Conservation (phyloP, 2,888 invertebrate genomes). For the Phengaris arion region DNA sequence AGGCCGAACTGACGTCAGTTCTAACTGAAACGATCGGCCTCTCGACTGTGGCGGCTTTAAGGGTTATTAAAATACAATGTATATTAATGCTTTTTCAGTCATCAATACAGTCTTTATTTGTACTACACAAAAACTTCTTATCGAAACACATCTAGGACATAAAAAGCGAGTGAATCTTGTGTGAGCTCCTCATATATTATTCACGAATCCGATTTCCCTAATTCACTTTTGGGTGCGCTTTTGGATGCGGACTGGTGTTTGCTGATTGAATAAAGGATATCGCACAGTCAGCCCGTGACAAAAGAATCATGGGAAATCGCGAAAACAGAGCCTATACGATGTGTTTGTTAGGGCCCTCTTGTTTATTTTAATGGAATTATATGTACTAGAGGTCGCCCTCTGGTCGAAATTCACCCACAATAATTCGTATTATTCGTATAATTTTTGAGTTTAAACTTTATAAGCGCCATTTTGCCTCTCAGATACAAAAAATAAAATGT, state of each 20-base stretch:
- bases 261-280: conserved; percentile 55
- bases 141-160: conserved; percentile 1
- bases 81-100: no score
- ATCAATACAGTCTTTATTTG: no score
- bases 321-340: conserved; percentile 40
- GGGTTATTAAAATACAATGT: no score
- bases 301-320: conserved; percentile 41
- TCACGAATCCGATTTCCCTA: conserved; percentile 36
- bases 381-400: background rate
- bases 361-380: background rate
- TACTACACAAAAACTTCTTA: background rate
- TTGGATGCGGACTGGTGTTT: conserved; percentile 36
- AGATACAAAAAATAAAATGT: no score
- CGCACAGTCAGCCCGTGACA: conserved; percentile 45
- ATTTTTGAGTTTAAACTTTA: no score
- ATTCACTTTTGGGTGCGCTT: conserved; percentile 36
- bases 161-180: conserved; percentile 17
- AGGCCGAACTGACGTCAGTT: no score
- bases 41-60: no score
- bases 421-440: no score
- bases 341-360: background rate
- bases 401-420: no score
- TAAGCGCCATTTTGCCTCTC: no score
- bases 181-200: conserved; percentile 32
- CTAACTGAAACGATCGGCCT: no score